Base-by-base conservation (phyloP, 1,140 invertebrate genomes). In the Whitmania pigra region DNA sequence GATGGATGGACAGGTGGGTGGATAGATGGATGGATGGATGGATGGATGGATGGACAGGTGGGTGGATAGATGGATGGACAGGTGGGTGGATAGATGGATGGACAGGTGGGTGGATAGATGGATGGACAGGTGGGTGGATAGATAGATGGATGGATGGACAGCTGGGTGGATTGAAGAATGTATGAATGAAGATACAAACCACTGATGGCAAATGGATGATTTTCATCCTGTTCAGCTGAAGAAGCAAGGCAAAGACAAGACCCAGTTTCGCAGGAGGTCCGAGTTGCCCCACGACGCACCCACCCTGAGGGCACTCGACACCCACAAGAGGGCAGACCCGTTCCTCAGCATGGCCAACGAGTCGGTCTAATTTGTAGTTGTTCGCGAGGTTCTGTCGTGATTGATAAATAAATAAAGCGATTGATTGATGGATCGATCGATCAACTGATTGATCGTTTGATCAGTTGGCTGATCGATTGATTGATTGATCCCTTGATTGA, bases 251-350 rank as follows among this genome's bases (percentile, higher is more conserved):
- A 88, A 87, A 81, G 89, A 88, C 72, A 93, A 93, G 82, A 91
- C 91, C 31, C 84, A 96, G 75, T 84, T 96, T 60, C 87, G 93
- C 81, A 88, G 92, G 80, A 97, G 96, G 85, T 95, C 92, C 20
- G 93, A 96, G 83, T 85, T 96, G 80, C 93, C 93, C 43, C 89
- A 93, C 79, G 93, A 96, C 85, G 87, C 88, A 75, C 88, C 88
- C 79, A 95, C 91, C 49, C 88, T 94, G 76, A 89, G 89, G 79
- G 92, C 92, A 75, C 86, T 96, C 72, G 90, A 88, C 79, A 90
- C 92, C 80, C 92, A 96, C 84, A 93, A 93, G 83, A 86, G 92
- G 77, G 88, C 90, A 73, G 93, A 95, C n/a, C 5, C 69, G 2
- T 70, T 53, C 49, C 69, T 70, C 22, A 49, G 31, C 49, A 49